Evolutionary conservation across 2,113 vertebrate species (phyloP), one percentile per base, ranked within the genome.

Genomic region (Callopanchax toddi): DNA sequence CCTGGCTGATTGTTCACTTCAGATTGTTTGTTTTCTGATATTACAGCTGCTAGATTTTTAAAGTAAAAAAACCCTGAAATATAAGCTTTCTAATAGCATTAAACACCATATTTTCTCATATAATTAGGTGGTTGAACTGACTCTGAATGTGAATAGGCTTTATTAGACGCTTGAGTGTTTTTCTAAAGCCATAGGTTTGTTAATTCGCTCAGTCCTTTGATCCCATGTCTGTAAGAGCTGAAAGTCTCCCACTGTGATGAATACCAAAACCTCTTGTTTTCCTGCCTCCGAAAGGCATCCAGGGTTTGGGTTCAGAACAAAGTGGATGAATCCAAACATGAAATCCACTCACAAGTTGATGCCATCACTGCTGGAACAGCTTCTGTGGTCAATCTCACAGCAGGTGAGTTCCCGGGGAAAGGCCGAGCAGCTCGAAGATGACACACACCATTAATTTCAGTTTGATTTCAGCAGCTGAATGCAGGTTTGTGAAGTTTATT

Each of bases 281-380:
- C 67, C 16, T 32, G 74, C 44, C 67, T 26, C 48, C 29, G 4
- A 87, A 78, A 99, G 97, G 98, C 97, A 5, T 99, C 98, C 52
- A 94, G 96, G 81, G 95, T 98, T 46, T 99, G 98, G 98, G 94
- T 99, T 89, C 97, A 97, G 91, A 99, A 99, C 92, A 99, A 99
- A 90, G 96, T 99, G 65, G 98, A 99, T 64, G 97, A 99, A 88
- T 99, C 98, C 69, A 99, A 99, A 88, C 98, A 99, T 20, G 98
- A 99, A 91, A 99, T 99, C 82, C 98, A 99, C 90, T 99, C 98
- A 67, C 98, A 99, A 83, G 98, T 99, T 3, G 98, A 98, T 75
- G 98, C 98, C 65, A 99, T 99, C 87, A 98, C 98, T 3, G 97
- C 98, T 69, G 97, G 97, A 81, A 99, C 98, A 0, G 98, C 98